These are phyloP conservation scores for Stegastes partitus DNA, from an alignment of 2,113 vertebrate genomes.

Conservation along the genomic window DNA sequence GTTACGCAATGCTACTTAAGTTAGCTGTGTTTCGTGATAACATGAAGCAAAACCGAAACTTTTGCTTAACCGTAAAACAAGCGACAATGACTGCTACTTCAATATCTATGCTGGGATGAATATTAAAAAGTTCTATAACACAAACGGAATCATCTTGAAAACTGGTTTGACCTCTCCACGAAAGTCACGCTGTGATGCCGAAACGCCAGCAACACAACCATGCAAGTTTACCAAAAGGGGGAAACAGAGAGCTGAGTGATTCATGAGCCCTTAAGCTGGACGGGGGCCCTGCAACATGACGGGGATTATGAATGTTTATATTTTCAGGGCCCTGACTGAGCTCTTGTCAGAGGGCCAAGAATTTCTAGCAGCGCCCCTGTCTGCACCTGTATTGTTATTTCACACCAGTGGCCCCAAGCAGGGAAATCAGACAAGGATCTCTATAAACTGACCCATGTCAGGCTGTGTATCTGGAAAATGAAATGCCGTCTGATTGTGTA, in stretches of 20 bases:
- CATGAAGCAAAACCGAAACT: background rate
- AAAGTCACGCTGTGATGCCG: background rate
- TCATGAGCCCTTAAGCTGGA: conserved; percentile 34
- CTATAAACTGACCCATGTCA: background rate
- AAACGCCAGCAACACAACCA: conserved; percentile 3
- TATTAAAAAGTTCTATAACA: background rate
- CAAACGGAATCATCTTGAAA: background rate
- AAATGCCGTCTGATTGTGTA: background rate
- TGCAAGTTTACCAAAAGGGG: conserved; percentile 23
- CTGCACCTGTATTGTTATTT: conserved; percentile 33
- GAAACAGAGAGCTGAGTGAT: conserved; percentile 38
- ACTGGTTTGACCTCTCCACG: conserved; percentile 7
- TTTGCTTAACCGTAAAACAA: background rate
- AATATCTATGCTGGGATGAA: background rate
- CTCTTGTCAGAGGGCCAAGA: conserved; percentile 55
- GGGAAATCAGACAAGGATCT: conserved; percentile 10
- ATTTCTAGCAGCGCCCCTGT: conserved; percentile 20
- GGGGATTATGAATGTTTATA: conserved; percentile 59
- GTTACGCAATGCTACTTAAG: background rate
- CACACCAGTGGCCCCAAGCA: conserved; percentile 9
- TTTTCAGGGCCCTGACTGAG: conserved; percentile 40
- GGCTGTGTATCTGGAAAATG: conserved; percentile 23
- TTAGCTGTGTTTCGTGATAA: background rate
- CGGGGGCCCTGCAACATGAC: conserved; percentile 26
- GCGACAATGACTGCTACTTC: too few relatives aligned